A percentile compares a stretch with the other conserved stretches of the same genome.
phyloP scores from a whole-genome alignment of 2,797 vertebrate species.

The Microhierax caerulescens region DNA sequence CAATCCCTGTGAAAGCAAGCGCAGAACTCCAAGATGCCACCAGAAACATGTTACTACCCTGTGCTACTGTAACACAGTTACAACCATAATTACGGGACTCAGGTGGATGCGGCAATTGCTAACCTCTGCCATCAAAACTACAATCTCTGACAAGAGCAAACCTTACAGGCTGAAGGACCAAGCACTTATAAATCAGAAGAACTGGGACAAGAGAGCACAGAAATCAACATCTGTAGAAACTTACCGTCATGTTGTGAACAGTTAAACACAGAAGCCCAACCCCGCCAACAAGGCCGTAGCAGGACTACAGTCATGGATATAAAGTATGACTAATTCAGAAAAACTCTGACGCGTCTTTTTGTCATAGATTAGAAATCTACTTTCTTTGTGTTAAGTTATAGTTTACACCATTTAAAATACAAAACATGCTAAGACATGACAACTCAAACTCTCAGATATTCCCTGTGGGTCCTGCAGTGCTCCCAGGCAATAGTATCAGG shows the following conservation, averaged over 20 bases:
- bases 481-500: neutral
- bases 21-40: neutral
- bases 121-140: neutral
- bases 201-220: neutral
- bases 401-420: neutral
- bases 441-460: neutral
- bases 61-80: neutral
- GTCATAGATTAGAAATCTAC: neutral
- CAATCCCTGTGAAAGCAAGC: neutral
- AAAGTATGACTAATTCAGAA: neutral
- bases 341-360: neutral
- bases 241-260: neutral
- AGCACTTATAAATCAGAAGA: neutral
- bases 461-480: neutral
- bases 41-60: neutral
- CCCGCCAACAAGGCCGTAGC: neutral
- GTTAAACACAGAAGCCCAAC: neutral
- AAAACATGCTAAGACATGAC: neutral
- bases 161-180: neutral
- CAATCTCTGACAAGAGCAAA: neutral
- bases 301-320: neutral
- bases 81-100: neutral
- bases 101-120: neutral
- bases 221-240: neutral
- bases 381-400: neutral